Conservation (phyloP, 2,888 invertebrate species). For the Spisula solida region DNA sequence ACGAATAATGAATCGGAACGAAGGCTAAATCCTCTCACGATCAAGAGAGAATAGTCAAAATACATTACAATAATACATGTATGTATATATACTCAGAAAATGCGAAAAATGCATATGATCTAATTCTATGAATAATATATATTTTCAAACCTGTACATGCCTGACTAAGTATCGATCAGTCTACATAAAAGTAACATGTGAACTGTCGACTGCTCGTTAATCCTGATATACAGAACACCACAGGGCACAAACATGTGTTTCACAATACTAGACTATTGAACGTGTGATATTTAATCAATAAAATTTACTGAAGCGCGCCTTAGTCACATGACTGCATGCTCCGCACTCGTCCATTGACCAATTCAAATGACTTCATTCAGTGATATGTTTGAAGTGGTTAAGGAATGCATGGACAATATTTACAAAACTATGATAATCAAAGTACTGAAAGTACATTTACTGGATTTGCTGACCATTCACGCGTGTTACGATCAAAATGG, state of each 20-base stretch:
- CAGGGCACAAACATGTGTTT: constrained; percentile 5
- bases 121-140: background rate
- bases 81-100: background rate
- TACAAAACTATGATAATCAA: no score
- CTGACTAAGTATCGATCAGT: background rate
- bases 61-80: no score
- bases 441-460: no score
- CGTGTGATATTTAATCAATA: constrained; percentile 8
- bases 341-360: background rate
- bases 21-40: background rate
- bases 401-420: background rate
- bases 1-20: background rate
- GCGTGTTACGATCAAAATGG: no score
- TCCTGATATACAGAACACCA: background rate
- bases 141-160: background rate
- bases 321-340: background rate
- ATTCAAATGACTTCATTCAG: background rate
- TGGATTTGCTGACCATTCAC: no score
- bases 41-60: no score
- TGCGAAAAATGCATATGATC: background rate
- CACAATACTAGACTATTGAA: background rate
- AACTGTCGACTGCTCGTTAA: no score
- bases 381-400: background rate
- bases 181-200: background rate
- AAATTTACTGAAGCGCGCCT: constrained; percentile 8